Base-by-base conservation (phyloP, 2,888 invertebrate species). In the Bembecia ichneumoniformis region DNA sequence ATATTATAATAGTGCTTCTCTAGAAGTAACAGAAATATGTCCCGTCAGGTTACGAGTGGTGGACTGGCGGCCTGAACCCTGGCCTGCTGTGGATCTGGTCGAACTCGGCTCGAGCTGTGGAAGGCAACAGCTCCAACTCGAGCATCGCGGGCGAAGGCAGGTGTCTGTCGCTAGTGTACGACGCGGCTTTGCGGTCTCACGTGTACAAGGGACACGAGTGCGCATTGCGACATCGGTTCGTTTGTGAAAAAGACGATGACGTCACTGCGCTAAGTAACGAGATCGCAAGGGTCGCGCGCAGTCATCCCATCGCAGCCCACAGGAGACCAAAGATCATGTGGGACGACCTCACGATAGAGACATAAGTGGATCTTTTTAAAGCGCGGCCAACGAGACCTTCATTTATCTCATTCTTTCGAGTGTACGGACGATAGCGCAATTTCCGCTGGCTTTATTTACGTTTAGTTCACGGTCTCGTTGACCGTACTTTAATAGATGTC, bases 81-180 rank as follows among this genome's bases (percentile, higher is more conserved):
- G 95, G 95, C 1, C 83, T 95, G 11, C 82, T 95, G 48, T 95
- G 95, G 95, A 95, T 95, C 69, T 95, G 95, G 95, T 91, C 94
- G 11, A 92, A 92, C 68, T 94, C 93, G 34, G 95, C 93, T 1
- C 89, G 92, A 52, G 94, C 95, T 0, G 92, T 95, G 35, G 79
- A 87, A 3, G 73, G 79, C 58, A 87, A 86, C 69, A 66, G 73
- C 55, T 72, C 64, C 49, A 69, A 47, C 15, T 47, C 51, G 49
- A 52, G 47, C 47, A 77, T 89, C 51, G 70, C 76, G 46, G 93
- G 93, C 14, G 89, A 88, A 20, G 94, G 94, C 0, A 83, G 95
- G 54, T 95, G 95, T 65, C 82, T 95, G 11, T 89, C 92, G 48
- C 77, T 94, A 43, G 87, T 90, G 3, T 91, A 90, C 64, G 92